phyloP scores from a whole-genome alignment of 2,113 vertebrate genomes.

The Coregonus clupeaformis region DNA sequence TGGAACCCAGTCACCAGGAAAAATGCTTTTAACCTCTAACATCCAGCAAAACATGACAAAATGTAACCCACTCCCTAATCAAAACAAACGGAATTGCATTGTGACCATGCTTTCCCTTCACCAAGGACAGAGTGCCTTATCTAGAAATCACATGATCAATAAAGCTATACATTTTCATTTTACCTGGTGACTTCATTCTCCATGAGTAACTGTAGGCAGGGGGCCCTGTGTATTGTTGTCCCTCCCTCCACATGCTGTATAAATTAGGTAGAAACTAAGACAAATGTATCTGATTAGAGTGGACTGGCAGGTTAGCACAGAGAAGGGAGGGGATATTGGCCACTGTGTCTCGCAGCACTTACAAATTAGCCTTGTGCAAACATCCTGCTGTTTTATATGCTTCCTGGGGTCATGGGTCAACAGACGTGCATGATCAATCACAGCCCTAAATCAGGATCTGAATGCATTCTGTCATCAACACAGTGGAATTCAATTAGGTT shows the following conservation, averaged over 20 bases:
- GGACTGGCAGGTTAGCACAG: constrained; percentile 11
- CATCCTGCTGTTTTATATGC: constrained; percentile 71
- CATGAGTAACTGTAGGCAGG: constrained; percentile 12
- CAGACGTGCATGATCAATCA: constrained; percentile 58
- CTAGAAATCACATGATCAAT: constrained; percentile 24
- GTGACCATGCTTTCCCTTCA: constrained; percentile 7
- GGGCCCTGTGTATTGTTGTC: neutral
- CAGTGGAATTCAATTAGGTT: constrained; percentile 52
- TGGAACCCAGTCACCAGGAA: constrained; percentile 23
- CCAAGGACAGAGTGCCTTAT: constrained; percentile 3
- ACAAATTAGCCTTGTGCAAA: constrained; percentile 64
- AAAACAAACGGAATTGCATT: constrained; percentile 16
- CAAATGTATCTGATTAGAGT: constrained; percentile 56
- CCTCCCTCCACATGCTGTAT: constrained; percentile 12
- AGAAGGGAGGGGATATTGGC: constrained; percentile 2
- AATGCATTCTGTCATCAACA: constrained; percentile 49
- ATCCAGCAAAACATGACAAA: neutral
- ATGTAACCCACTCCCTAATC: constrained; percentile 11
- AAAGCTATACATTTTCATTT: constrained; percentile 17
- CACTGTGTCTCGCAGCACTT: constrained; percentile 41
- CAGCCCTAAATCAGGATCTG: constrained; percentile 59
- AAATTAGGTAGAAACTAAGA: constrained; percentile 40
- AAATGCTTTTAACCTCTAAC: constrained; percentile 9
- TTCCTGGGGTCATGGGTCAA: constrained; percentile 63
- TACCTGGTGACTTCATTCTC: neutral